Evolutionary conservation across 2,113 vertebrate genomes (phyloP), one percentile per base, ranked within the genome.

Genomic region (Leptodactylus fuscus): DNA sequence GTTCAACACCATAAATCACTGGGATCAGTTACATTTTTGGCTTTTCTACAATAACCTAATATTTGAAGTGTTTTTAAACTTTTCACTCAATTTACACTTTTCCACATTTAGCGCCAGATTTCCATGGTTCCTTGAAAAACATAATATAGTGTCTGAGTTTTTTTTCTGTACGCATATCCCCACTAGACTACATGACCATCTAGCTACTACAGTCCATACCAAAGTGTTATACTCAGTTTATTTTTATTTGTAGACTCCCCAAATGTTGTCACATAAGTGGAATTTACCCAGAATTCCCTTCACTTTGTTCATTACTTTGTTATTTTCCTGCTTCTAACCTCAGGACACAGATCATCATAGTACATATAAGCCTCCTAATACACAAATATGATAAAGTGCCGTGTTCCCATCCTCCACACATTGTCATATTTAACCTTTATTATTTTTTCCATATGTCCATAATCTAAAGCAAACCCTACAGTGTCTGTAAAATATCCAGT

Each of bases 361-460:
- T 8, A n/a, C 36, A 36, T 51, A 55, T 29, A 11, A 36, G 22
- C 32, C 24, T 58, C 58, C 36, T 44, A 24, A 1, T 24, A 10
- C 32, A 44, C 6, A 62, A 22, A 75, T 27, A 48, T 75, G 44
- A 75, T 29, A 75, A 76, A 18, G 51, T 51, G 74, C 18, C 9
- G 73, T 16, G n/a, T 67, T 46, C 22, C 15, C 24, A 22, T 49
- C 34, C 38, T 27, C 20, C 60, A 22, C 53, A 44, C 10, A 16
- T 32, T 44, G n/a, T 67, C 58, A 29, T 81, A 62, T 34, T 81
- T 81, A 62, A 81, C 79, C 79, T 81, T 67, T 62, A 67, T 41
- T 20, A 67, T 81, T 48, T 32, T 29, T 32, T 12, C 29, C 58
- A 81, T 67, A 49, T 81, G 60, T 69, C 11, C 16, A 69, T 48